Evolutionary conservation across 2,113 vertebrate genomes (phyloP).

Genomic region (Rhabdomys dilectus): DNA sequence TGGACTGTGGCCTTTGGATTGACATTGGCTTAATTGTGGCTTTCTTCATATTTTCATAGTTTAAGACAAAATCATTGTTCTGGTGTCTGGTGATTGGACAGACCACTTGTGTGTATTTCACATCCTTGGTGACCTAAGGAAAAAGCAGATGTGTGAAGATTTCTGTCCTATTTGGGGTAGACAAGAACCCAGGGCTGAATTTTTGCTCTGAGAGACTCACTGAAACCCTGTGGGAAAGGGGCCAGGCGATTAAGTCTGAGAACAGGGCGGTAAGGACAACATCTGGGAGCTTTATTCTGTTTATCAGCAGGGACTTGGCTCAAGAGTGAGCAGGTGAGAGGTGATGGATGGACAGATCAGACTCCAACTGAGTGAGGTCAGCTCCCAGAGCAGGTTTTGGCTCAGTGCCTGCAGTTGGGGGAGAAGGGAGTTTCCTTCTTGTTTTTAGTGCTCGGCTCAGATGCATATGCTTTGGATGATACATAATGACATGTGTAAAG

Average conservation of each 20-base stretch:
- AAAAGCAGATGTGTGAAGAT: not conserved
- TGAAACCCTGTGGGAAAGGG: not conserved
- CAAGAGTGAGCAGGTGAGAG: not conserved
- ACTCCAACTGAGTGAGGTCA: not conserved
- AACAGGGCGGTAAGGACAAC: not conserved
- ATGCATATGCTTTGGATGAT: not conserved
- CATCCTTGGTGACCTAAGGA: not conserved
- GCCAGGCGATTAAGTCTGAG: not conserved
- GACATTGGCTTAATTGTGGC: not conserved
- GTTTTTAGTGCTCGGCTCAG: not conserved
- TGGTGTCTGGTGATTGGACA: not conserved
- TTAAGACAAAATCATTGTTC: not conserved
- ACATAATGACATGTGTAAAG: not conserved
- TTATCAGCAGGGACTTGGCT: not conserved
- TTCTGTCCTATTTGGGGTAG: not conserved
- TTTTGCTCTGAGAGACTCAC: not conserved
- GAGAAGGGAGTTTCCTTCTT: not conserved
- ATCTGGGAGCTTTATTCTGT: not conserved
- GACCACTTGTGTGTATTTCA: conserved; percentile 78
- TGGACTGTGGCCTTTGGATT: not conserved
- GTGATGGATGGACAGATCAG: not conserved
- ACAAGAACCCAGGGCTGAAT: not conserved
- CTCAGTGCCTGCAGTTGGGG: not conserved
- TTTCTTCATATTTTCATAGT: not conserved
- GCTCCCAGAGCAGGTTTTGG: not conserved